A percentile compares a stretch with the other conserved stretches of the same genome.
These are phyloP conservation scores for Oncorhynchus kisutch DNA, from an alignment of 2,113 vertebrate genomes.

Conservation along the genomic window DNA sequence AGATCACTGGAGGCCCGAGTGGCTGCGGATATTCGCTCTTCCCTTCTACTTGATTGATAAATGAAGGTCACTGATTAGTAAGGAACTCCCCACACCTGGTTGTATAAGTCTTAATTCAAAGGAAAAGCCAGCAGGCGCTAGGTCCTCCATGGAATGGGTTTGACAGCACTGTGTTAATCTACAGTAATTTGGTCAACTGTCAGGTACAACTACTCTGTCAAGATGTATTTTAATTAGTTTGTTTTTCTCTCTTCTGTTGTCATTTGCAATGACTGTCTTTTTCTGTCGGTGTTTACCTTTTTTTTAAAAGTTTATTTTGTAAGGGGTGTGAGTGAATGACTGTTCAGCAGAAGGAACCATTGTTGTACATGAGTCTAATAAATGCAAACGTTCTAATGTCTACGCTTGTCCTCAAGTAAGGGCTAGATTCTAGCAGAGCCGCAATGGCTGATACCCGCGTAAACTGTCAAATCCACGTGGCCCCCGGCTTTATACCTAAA, in stretches of 20 bases:
- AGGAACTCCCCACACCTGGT: too few species aligned
- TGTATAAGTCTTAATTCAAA: too few species aligned
- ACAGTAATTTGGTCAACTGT: conserved; percentile 23
- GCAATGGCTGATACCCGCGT: too few species aligned
- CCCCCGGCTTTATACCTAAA: too few species aligned
- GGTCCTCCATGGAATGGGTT: too few species aligned
- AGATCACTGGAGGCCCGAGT: not conserved
- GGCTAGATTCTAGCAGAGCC: too few species aligned
- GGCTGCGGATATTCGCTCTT: too few species aligned
- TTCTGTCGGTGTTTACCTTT: conserved; percentile 10
- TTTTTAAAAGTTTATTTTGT: conserved; percentile 46
- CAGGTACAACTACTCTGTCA: conserved; percentile 54
- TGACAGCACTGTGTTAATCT: too few species aligned
- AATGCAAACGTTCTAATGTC: conserved; percentile 66
- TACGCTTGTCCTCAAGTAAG: not conserved
- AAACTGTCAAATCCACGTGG: too few species aligned
- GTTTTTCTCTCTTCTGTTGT: conserved; percentile 33
- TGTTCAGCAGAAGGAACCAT: conserved; percentile 60
- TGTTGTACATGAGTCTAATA: conserved; percentile 70
- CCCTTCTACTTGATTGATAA: too few species aligned
- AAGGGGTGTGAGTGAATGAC: conserved; percentile 41
- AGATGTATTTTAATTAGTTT: conserved; percentile 27
- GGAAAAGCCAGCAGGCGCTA: too few species aligned
- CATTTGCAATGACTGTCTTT: not conserved
- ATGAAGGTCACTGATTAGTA: too few species aligned